phyloP scores from a whole-genome alignment of 2,113 vertebrate genomes.

The Anthoscopus minutus region DNA sequence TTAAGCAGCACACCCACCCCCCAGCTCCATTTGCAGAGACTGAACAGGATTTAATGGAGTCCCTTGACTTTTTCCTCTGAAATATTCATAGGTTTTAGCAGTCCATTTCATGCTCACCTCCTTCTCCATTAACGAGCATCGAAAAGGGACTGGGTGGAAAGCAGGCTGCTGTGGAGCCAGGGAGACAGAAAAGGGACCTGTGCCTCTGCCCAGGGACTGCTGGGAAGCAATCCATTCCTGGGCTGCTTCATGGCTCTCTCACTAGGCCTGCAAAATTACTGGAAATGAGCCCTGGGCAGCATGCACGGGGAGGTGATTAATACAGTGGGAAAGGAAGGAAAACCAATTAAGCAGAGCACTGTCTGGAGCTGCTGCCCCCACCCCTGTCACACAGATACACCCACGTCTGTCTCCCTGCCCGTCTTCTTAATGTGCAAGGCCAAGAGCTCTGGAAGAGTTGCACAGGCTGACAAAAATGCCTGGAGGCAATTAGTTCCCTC shows the following conservation, averaged over 20 bases:
- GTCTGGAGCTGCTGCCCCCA: not conserved
- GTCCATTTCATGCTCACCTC: constrained; percentile 60
- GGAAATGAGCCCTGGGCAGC: not conserved
- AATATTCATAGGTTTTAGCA: constrained; percentile 73
- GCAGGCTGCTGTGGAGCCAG: not conserved
- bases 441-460: not conserved
- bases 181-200: not conserved
- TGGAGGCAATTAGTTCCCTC: not conserved
- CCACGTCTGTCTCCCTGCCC: not conserved
- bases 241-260: not conserved
- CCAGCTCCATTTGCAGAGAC: constrained; percentile 50
- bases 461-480: not conserved
- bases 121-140: constrained; percentile 53
- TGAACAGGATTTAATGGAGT: constrained; percentile 66
- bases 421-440: not conserved
- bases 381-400: not conserved
- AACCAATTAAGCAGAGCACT: not conserved
- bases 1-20: not conserved
- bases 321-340: not conserved
- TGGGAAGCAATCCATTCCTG: not conserved
- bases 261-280: not conserved
- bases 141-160: not conserved
- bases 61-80: constrained; percentile 66
- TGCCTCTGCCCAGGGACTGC: not conserved
- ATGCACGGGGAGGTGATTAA: not conserved